These are phyloP conservation scores for Tupiocoris notatus DNA, from an alignment of 2,888 invertebrate species.

Conservation along the genomic window DNA sequence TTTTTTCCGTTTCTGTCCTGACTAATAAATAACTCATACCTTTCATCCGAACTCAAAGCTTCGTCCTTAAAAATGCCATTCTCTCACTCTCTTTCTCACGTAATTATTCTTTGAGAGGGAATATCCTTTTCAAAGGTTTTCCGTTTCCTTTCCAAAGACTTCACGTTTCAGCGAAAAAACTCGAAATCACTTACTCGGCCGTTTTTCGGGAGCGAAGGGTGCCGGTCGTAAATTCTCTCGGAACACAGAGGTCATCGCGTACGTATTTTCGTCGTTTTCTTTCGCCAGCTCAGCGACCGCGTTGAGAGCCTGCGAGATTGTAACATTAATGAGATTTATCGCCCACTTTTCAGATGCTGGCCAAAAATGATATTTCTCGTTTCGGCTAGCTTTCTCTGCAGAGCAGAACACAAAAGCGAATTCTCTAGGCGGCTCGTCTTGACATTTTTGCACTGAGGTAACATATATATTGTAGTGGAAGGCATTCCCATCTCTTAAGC, in stretches of 20 bases:
- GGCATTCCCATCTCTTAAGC: no score
- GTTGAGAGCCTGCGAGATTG: background rate
- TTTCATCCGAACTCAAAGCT: constrained; percentile 36
- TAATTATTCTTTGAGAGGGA: background rate
- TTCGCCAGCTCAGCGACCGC: background rate
- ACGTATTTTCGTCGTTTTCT: background rate
- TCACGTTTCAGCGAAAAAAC: background rate
- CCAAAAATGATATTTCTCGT: background rate
- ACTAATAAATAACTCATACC: constrained; percentile 38
- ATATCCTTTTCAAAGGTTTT: background rate
- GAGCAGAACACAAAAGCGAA: no score
- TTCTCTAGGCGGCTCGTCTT: no score
- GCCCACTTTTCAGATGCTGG: background rate
- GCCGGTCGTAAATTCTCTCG: background rate
- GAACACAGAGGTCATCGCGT: background rate
- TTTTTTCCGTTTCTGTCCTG: constrained; percentile 29
- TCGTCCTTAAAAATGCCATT: constrained; percentile 3
- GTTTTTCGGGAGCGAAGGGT: no score
- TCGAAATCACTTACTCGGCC: constrained; percentile 15
- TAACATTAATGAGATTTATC: background rate
- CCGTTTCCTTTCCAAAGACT: background rate
- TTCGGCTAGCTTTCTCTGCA: background rate
- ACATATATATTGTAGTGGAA: no score
- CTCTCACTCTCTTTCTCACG: background rate
- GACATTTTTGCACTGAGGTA: no score